Evolutionary conservation across 2,113 vertebrate species (phyloP).

Genomic region (Alces alces): DNA sequence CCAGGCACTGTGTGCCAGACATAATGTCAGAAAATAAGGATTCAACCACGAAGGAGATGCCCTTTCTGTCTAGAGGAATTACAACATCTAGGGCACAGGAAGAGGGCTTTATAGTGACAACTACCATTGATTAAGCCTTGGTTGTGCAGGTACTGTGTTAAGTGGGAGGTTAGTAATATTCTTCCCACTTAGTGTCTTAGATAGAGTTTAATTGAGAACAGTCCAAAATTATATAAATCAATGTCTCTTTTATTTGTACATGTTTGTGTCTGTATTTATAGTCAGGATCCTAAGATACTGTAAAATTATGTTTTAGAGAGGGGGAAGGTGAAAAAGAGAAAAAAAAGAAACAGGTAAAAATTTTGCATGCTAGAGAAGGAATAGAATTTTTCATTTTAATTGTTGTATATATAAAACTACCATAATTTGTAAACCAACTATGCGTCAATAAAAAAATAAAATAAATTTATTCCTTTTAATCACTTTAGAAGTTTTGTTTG

Average conservation of each 20-base stretch:
- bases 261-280: not conserved
- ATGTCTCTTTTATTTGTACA: not conserved
- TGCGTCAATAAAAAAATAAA: not conserved
- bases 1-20: not conserved
- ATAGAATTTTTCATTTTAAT: not conserved
- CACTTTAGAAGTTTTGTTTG: not conserved
- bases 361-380: not conserved
- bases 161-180: not conserved
- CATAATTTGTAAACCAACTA: not conserved
- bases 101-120: not conserved
- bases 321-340: not conserved
- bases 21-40: not conserved
- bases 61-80: not conserved
- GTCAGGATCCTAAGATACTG: not conserved
- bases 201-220: not conserved
- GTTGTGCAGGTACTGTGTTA: not conserved
- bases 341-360: not conserved
- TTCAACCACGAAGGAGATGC: not conserved
- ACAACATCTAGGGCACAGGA: not conserved
- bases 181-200: not conserved
- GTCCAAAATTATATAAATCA: not conserved
- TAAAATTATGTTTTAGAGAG: slow-evolving; percentile 14
- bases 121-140: not conserved
- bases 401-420: not conserved
- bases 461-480: not conserved